Conservation (phyloP, 2,113 vertebrate genomes). For the Antidorcas marsupialis region DNA sequence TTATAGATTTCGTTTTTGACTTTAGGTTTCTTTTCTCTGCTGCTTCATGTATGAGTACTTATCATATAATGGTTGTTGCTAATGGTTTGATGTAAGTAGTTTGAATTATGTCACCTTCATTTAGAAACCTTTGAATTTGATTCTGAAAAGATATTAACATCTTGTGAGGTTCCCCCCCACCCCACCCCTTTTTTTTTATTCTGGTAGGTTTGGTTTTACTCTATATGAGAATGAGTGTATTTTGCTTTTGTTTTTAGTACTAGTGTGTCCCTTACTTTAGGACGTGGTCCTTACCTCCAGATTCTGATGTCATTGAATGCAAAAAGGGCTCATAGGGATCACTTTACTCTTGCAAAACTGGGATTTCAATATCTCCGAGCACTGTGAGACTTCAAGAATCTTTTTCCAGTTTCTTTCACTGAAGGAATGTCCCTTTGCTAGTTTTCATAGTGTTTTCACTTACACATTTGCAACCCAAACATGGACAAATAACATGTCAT, state of each 20-base stretch:
- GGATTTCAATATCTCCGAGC: neutral
- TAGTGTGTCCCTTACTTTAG: neutral
- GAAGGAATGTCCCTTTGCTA: neutral
- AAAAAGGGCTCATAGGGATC: neutral
- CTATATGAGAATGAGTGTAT: neutral
- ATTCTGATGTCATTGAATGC: neutral
- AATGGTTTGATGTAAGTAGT: neutral
- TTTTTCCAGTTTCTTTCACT: neutral
- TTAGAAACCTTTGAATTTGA: neutral
- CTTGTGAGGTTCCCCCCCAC: too few species aligned
- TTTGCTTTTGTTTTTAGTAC: neutral
- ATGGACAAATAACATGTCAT: neutral
- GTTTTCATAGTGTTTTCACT: neutral
- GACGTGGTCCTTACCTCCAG: neutral
- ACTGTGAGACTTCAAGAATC: neutral
- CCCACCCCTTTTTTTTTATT: neutral
- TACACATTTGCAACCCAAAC: neutral
- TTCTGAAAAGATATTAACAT: neutral
- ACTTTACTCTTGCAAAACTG: neutral
- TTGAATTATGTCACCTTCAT: neutral
- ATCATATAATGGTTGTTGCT: neutral
- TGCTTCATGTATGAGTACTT: neutral
- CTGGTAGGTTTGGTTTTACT: neutral
- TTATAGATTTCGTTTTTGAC: neutral
- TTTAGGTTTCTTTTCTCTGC: neutral